Percentiles rank a stretch among this genome's conserved stretches.
These are phyloP conservation scores for Branchipolynoe longqiensis DNA, from an alignment of 2,888 invertebrate species.

Conservation along the genomic window DNA sequence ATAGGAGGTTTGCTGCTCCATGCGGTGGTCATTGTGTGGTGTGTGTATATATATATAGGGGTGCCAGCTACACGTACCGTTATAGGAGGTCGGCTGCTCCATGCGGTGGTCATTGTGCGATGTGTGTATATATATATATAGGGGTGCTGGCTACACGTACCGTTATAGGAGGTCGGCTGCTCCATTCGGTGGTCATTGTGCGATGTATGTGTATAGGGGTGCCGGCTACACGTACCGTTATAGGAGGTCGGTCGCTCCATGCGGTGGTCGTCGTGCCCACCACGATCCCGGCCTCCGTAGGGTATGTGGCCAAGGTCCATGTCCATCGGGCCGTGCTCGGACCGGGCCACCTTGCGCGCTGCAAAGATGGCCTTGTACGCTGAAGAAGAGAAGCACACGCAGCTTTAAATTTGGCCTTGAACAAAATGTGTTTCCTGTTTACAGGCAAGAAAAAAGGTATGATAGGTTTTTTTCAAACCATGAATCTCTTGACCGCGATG, in stretches of 20 bases:
- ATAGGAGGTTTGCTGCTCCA: no score
- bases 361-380: conserved; percentile 51
- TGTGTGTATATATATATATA: neutral
- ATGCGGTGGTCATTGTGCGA: no score
- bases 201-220: neutral
- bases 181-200: neutral
- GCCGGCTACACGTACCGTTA: conserved; percentile 45
- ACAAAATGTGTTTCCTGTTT: no score
- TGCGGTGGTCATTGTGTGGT: no score
- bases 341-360: conserved; percentile 1
- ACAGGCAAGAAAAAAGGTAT: no score
- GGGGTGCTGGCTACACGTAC: neutral
- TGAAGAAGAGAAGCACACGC: conserved; percentile 7
- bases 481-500: no score
- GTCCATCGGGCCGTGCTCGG: neutral
- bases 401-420: no score
- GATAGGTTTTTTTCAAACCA: no score
- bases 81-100: no score
- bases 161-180: neutral
- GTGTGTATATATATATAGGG: no score
- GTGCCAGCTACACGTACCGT: no score
- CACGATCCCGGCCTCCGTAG: neutral
- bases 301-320: neutral
- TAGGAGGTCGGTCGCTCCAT: conserved; percentile 8
- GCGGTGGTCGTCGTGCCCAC: conserved; percentile 9